Conservation (phyloP, 2,113 vertebrate species). For the Bubo blakistoni region DNA sequence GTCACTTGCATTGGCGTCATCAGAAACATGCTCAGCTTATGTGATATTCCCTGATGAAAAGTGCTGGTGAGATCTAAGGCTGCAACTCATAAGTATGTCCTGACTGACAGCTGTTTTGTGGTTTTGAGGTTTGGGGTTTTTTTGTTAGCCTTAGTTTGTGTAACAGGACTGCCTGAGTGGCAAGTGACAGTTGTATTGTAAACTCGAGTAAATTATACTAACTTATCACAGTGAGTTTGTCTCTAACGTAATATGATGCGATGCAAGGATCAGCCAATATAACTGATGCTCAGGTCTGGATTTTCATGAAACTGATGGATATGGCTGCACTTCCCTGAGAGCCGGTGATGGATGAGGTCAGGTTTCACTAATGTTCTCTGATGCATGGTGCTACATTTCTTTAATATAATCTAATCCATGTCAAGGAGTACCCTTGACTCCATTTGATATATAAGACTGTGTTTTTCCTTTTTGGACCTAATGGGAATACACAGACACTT, state of each 20-base stretch:
- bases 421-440: slow-evolving; percentile 25
- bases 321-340: not conserved
- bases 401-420: slow-evolving; percentile 39
- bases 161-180: not conserved
- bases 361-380: not conserved
- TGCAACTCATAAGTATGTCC: not conserved
- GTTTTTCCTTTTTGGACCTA: not conserved
- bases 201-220: not conserved
- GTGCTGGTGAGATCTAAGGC: not conserved
- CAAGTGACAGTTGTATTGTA: not conserved
- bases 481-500: not conserved
- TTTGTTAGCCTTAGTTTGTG: not conserved
- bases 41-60: not conserved
- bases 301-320: slow-evolving; percentile 20
- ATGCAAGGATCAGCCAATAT: not conserved
- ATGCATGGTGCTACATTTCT: not conserved
- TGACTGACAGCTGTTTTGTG: not conserved
- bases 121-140: not conserved
- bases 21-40: not conserved
- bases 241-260: not conserved
- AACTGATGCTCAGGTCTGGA: not conserved
- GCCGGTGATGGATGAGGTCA: slow-evolving; percentile 8
- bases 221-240: not conserved
- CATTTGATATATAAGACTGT: not conserved
- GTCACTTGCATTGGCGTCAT: not conserved